Percentiles rank a stretch among this genome's conserved stretches.
phyloP scores from a whole-genome alignment of 2,888 invertebrate species.

The Caenorhabditis macrosperma region DNA sequence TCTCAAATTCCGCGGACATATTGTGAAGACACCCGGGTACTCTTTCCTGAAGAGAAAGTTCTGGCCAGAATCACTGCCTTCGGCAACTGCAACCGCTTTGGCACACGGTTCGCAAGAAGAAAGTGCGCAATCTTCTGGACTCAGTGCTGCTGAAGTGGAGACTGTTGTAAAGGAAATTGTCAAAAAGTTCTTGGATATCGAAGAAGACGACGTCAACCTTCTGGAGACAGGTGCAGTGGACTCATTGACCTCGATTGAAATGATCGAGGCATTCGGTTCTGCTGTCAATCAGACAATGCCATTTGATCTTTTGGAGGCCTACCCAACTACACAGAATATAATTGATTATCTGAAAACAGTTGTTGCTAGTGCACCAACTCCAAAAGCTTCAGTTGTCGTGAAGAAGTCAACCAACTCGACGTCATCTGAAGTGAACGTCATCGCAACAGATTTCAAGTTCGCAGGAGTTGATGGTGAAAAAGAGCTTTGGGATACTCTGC shows the following conservation, averaged over 20 bases:
- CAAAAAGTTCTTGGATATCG: constrained; percentile 51
- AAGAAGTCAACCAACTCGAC: neutral
- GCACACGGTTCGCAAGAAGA: neutral
- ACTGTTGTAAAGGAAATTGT: constrained; percentile 46
- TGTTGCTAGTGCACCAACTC: constrained; percentile 10
- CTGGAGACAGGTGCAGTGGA: constrained; percentile 60
- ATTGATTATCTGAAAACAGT: constrained; percentile 53
- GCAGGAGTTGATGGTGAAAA: constrained; percentile 59
- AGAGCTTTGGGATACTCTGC: constrained; percentile 62
- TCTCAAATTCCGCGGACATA: constrained; percentile 47
- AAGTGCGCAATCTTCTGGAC: neutral
- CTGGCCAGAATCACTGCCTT: constrained; percentile 61
- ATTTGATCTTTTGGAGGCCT: constrained; percentile 60
- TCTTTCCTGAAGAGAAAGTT: constrained; percentile 64
- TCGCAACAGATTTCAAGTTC: constrained; percentile 51
- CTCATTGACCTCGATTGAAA: constrained; percentile 65
- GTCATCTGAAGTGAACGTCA: constrained; percentile 36
- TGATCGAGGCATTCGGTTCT: constrained; percentile 63
- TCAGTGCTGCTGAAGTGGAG: constrained; percentile 22
- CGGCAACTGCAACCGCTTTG: neutral
- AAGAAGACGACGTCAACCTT: constrained; percentile 52
- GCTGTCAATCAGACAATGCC: constrained; percentile 62
- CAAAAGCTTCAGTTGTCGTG: neutral
- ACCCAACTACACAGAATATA: constrained; percentile 51
- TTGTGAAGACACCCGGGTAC: constrained; percentile 64